Conservation (phyloP, 2,113 vertebrate species). For the Planiliza haematocheilus region DNA sequence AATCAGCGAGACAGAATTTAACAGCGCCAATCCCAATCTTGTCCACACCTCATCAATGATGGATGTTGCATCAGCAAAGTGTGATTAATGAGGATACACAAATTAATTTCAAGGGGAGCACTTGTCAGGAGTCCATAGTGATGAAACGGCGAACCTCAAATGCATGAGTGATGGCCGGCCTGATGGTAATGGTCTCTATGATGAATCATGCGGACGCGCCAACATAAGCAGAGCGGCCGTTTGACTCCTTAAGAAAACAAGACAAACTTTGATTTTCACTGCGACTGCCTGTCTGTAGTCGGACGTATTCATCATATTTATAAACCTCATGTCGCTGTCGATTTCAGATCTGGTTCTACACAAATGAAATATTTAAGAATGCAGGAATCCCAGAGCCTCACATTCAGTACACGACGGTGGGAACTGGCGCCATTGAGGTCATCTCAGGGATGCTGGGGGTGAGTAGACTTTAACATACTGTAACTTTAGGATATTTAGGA, state of each 20-base stretch:
- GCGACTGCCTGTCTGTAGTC: not conserved
- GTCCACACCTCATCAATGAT: conserved; percentile 74
- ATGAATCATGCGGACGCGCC: conserved; percentile 58
- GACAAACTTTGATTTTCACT: conserved; percentile 18
- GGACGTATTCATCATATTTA: not conserved
- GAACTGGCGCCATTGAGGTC: conserved; percentile 89
- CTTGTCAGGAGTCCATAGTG: conserved; percentile 71
- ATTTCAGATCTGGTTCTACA: conserved; percentile 95
- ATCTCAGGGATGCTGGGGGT: conserved; percentile 88
- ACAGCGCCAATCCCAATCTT: conserved; percentile 52
- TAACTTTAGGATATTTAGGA: too few species aligned
- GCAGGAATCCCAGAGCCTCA: conserved; percentile 83
- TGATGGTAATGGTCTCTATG: conserved; percentile 62
- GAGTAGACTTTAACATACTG: conserved; percentile 60
- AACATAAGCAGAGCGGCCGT: conserved; percentile 42
- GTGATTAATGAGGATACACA: conserved; percentile 79
- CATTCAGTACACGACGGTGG: conserved; percentile 90
- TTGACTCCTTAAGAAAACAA: conserved; percentile 12
- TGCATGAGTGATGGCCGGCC: conserved; percentile 61
- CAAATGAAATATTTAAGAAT: conserved; percentile 89
- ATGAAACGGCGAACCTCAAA: conserved; percentile 69
- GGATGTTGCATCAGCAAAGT: conserved; percentile 77
- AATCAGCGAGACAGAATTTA: conserved; percentile 75
- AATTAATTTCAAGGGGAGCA: conserved; percentile 79
- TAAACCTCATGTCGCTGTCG: conserved; percentile 30